phyloP scores from a whole-genome alignment of 2,113 vertebrate species.

The Chloebia gouldiae region DNA sequence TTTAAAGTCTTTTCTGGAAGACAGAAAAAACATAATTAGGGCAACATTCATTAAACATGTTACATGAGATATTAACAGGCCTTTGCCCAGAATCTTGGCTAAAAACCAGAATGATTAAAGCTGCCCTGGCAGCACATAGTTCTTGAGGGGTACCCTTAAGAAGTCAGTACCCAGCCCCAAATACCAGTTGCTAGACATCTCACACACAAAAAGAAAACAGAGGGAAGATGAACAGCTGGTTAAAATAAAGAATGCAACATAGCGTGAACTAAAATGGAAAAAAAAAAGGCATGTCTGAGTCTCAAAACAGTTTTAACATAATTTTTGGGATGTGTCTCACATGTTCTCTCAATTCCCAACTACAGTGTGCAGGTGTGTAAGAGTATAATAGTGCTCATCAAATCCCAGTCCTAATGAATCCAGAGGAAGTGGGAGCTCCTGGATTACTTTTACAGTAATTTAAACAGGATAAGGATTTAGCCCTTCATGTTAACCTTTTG shows the following conservation, averaged over 20 bases:
- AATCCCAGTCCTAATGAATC: neutral
- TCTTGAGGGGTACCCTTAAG: neutral
- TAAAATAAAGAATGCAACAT: neutral
- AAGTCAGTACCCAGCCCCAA: neutral
- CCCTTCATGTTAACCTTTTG: neutral
- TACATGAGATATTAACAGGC: neutral
- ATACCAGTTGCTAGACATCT: neutral
- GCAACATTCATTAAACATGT: neutral
- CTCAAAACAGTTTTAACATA: neutral
- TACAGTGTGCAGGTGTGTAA: neutral
- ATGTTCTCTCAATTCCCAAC: fast-evolving
- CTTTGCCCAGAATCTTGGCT: neutral
- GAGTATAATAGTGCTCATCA: neutral
- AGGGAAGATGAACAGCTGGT: neutral
- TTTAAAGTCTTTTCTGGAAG: conserved; percentile 14
- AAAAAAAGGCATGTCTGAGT: neutral
- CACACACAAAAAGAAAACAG: neutral
- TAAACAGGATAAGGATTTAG: neutral
- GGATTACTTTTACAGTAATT: neutral
- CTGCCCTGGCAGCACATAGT: neutral
- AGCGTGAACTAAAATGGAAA: neutral
- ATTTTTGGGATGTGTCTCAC: neutral
- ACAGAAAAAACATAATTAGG: neutral
- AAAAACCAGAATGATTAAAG: neutral
- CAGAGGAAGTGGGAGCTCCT: neutral